Evolutionary conservation across 2,797 vertebrate species (phyloP).

Genomic region (Pristis pectinata): DNA sequence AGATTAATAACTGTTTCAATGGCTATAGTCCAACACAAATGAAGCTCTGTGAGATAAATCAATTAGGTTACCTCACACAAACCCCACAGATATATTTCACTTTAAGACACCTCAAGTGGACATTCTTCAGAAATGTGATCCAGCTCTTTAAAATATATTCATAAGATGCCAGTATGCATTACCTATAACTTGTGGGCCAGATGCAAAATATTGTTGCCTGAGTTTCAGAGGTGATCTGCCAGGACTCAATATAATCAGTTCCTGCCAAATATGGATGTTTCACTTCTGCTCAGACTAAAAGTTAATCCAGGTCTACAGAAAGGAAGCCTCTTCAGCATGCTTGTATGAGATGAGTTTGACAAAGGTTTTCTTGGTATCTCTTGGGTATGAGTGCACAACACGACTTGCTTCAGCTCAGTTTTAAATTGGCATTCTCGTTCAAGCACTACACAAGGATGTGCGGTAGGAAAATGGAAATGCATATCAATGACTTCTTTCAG

Average conservation of each 20-base stretch:
- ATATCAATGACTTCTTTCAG: not conserved
- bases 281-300: not conserved
- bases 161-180: not conserved
- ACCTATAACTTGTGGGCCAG: not conserved
- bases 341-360: not conserved
- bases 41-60: not conserved
- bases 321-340: not conserved
- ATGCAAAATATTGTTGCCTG: not conserved
- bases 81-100: not conserved
- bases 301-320: not conserved
- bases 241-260: not conserved
- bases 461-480: not conserved
- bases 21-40: not conserved
- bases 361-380: not conserved
- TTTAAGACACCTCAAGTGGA: not conserved
- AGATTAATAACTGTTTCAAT: not conserved
- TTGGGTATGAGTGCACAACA: not conserved
- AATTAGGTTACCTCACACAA: not conserved
- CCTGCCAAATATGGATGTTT: not conserved
- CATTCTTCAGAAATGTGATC: not conserved
- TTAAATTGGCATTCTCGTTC: not conserved
- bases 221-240: not conserved
- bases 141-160: not conserved
- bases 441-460: not conserved
- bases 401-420: not conserved